Conservation (phyloP, 2,888 invertebrate species). For the Drosophila yooni region DNA sequence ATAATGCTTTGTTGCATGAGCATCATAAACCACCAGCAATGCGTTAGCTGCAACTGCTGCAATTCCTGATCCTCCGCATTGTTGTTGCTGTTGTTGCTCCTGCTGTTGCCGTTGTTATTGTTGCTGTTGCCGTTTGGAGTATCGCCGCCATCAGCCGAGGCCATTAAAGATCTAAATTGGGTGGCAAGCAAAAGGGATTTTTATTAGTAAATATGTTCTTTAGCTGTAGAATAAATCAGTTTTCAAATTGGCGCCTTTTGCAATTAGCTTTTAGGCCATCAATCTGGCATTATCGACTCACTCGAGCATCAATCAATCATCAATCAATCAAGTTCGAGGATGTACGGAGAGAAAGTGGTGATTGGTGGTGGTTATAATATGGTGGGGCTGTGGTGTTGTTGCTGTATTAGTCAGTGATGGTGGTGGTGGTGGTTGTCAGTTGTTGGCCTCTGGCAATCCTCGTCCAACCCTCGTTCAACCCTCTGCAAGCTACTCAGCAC, state of each 20-base stretch:
- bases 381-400: constrained; percentile 32
- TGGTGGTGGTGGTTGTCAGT: constrained; percentile 31
- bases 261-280: constrained; percentile 21
- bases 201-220: constrained; percentile 11
- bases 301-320: constrained; percentile 79
- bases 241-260: constrained; percentile 34
- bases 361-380: constrained; percentile 22
- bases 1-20: constrained; percentile 83
- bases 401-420: constrained; percentile 29
- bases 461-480: constrained; percentile 55
- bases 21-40: constrained; percentile 83
- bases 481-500: constrained; percentile 83
- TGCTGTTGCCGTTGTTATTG: constrained; percentile 32
- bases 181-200: constrained; percentile 6
- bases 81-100: constrained; percentile 66
- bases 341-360: constrained; percentile 35
- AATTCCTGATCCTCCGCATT: constrained; percentile 37
- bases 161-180: constrained; percentile 78
- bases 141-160: constrained; percentile 64
- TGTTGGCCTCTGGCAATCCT: constrained; percentile 26
- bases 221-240: constrained; percentile 27
- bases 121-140: constrained; percentile 37
- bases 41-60: constrained; percentile 78
- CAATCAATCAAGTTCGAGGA: constrained; percentile 50
- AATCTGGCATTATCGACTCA: constrained; percentile 77